Evolutionary conservation across 2,113 vertebrate genomes (phyloP), one percentile per base, ranked within the genome.

Genomic region (Tragelaphus scriptus): DNA sequence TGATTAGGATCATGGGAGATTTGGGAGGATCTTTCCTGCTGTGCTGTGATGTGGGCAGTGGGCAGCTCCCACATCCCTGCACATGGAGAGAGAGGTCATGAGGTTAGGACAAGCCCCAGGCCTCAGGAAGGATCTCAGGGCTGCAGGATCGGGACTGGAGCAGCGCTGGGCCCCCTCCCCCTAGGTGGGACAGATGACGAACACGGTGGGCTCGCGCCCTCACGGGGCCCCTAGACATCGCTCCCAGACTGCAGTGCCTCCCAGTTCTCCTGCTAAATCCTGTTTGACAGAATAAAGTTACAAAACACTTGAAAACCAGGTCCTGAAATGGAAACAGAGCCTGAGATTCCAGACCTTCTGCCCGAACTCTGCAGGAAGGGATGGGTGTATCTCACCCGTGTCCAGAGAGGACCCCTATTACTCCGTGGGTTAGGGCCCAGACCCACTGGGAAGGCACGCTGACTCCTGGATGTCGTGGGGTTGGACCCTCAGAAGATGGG

Each of bases 311-410:
- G 4, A 36, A 61, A 3, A 5, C 19, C 11, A 26, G 58, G 28
- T 55, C 26, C 51, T 63, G 17, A 79, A 19, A 10, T 32, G 16
- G 47, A 56, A 71, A 25, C 0, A 1, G 63, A 40, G 23, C 9
- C 23, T 30, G 49, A 36, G 23, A 14, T 7, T 13, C 8, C 9
- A 3, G 1, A 1, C 0, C 6, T 51, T 28, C 51, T 5, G 13
- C 44, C 19, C 53, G 25, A 9, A 28, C 58, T 16, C 23, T 9
- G 7, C 19, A 28, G 4, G 25, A 8, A 44, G 9, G 25, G 53
- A 8, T 44, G 25, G 3, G 1, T n/a, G 21, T 12, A 6, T 53
- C 58, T 15, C 36, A 12, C 23, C 16, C 10, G 11, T 10, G 28
- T 47, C 53, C 47, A 51, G n/a, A 51, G 77, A 58, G 59, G 25